A percentile compares a stretch with the other conserved stretches of the same genome.
These are phyloP conservation scores for Hyposoter dolosus DNA, from an alignment of 2,888 invertebrate species.

Conservation along the genomic window DNA sequence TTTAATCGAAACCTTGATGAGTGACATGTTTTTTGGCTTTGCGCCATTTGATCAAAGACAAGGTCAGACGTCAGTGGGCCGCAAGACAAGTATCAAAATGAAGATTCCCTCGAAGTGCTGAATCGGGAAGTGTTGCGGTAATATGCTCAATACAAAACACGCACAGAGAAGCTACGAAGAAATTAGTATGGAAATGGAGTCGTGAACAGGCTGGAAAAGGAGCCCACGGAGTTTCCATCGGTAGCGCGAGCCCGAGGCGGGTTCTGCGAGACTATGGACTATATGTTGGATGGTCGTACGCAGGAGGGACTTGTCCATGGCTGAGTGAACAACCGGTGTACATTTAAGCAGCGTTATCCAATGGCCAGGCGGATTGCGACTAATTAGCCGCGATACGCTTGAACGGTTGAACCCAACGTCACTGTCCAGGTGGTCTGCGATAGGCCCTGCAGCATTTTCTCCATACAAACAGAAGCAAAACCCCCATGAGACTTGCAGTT, in stretches of 20 bases:
- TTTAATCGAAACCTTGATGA: not conserved
- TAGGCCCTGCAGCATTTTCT: conserved; percentile 53
- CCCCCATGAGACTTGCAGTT: conserved; percentile 5
- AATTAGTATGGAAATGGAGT: conserved; percentile 22
- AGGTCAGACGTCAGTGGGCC: not conserved
- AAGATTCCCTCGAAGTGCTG: conserved; percentile 9
- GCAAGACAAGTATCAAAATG: not conserved
- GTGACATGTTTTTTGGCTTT: not conserved
- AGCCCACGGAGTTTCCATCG: conserved; percentile 27
- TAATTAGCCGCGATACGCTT: conserved; percentile 79
- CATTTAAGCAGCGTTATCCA: conserved; percentile 73
- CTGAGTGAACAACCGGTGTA: conserved; percentile 70
- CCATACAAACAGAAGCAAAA: conserved; percentile 29
- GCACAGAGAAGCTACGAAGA: not conserved
- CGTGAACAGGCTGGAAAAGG: conserved; percentile 4
- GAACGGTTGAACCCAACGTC: conserved; percentile 71
- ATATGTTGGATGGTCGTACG: conserved; percentile 54
- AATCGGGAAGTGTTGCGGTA: conserved; percentile 36
- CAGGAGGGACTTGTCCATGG: conserved; percentile 80
- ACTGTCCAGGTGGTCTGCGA: conserved; percentile 75
- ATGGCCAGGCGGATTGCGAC: conserved; percentile 76
- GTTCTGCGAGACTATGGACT: conserved; percentile 58
- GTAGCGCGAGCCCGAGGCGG: conserved; percentile 44
- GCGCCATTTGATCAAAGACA: not conserved
- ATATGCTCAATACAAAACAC: conserved; percentile 20